Conservation (phyloP, 2,888 invertebrate species). For the Physocephala rufipes region DNA sequence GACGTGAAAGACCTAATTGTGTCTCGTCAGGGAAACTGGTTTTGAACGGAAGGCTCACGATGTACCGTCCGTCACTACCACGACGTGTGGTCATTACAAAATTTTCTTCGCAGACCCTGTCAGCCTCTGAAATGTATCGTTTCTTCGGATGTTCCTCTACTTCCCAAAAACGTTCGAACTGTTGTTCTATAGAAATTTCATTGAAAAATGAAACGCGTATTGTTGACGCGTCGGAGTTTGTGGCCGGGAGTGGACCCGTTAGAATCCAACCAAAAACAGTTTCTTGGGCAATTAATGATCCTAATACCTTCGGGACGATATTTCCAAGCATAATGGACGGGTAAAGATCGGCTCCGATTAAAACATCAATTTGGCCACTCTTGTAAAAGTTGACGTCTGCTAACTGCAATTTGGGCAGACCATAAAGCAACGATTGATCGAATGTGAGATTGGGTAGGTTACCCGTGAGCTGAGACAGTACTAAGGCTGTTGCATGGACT, state of each 20-base stretch:
- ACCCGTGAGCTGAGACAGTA: neutral
- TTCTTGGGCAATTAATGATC: too few species aligned
- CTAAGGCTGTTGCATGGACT: neutral
- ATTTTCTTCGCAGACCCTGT: neutral
- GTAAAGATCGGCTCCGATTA: too few species aligned
- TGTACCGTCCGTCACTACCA: conserved; percentile 18
- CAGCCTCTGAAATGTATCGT: neutral
- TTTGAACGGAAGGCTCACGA: conserved; percentile 27
- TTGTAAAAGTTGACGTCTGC: neutral
- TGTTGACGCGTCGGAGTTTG: neutral
- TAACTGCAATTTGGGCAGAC: neutral
- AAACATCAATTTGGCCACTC: conserved; percentile 8
- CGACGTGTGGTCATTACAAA: conserved; percentile 3
- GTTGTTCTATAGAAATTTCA: too few species aligned
- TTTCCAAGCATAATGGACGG: too few species aligned
- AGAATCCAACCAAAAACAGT: neutral
- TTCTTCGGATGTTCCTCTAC: neutral
- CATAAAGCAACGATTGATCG: neutral
- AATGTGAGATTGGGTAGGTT: neutral
- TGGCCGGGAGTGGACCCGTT: neutral
- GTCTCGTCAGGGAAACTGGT: neutral
- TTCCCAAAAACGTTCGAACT: too few species aligned
- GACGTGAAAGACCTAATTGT: neutral
- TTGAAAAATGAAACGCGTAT: neutral
- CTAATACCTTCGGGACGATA: too few species aligned